Percentiles rank a stretch among this genome's conserved stretches.
These are phyloP conservation scores for Epizoanthus scotinus DNA, from an alignment of 92 coral and sea anemone genomes.

Conservation along the genomic window DNA sequence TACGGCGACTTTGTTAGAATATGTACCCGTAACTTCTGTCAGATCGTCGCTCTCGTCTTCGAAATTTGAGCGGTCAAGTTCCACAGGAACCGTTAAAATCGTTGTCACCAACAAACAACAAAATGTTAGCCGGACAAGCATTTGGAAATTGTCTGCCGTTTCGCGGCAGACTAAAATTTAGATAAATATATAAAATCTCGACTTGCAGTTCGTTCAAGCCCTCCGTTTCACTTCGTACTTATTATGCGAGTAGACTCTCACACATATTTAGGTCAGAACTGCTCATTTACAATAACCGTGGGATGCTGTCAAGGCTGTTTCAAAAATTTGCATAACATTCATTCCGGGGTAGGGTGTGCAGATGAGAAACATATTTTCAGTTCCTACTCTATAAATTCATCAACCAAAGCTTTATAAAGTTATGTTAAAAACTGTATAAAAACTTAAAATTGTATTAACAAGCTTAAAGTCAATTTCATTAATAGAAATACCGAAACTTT, in stretches of 20 bases:
- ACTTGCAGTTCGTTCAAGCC: not conserved
- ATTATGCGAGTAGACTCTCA: not conserved
- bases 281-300: slow-evolving; percentile 20
- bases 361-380: not conserved
- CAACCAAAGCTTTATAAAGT: not conserved
- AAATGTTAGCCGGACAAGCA: slow-evolving; percentile 26
- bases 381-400: not conserved
- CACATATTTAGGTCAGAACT: slow-evolving; percentile 37
- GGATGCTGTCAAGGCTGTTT: not conserved
- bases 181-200: not conserved
- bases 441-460: not conserved
- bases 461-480: too few relatives aligned
- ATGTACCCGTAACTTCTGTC: slow-evolving; percentile 6
- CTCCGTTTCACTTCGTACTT: not conserved
- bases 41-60: slow-evolving; percentile 15
- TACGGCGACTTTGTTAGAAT: slow-evolving; percentile 60
- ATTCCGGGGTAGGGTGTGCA: slow-evolving; percentile 31
- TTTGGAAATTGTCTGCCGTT: slow-evolving; percentile 29
- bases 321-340: slow-evolving; percentile 26
- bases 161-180: slow-evolving; percentile 32
- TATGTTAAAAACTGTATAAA: not conserved
- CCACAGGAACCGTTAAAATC: slow-evolving; percentile 41
- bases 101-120: slow-evolving; percentile 34
- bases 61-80: slow-evolving; percentile 13
- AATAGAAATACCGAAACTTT: not conserved